phyloP scores from a whole-genome alignment of 2,888 invertebrate species.

The Mamestra brassicae region DNA sequence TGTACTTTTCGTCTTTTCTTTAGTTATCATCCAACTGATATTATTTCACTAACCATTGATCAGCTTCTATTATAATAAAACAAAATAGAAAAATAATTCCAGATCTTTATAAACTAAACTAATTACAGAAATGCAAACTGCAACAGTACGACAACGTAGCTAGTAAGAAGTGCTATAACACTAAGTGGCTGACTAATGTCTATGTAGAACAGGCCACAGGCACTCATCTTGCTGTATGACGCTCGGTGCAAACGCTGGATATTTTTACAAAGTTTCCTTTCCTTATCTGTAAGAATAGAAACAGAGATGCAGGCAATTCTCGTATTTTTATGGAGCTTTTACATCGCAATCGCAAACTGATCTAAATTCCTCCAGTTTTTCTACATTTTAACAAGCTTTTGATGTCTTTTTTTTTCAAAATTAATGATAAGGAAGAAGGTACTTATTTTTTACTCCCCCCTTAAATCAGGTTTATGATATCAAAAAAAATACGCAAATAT shows the following conservation, averaged over 20 bases:
- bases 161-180: constrained; percentile 39
- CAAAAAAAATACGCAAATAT: too few relatives aligned
- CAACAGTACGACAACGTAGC: constrained; percentile 54
- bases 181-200: constrained; percentile 49
- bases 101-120: background rate
- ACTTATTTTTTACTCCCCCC: too few relatives aligned
- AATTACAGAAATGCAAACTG: constrained; percentile 42
- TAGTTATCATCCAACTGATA: background rate
- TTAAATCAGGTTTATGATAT: too few relatives aligned
- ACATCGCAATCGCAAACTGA: too few relatives aligned
- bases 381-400: too few relatives aligned
- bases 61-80: background rate
- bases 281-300: constrained; percentile 10
- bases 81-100: background rate
- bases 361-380: too few relatives aligned
- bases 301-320: too few relatives aligned
- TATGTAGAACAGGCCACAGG: constrained; percentile 52
- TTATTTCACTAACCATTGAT: background rate
- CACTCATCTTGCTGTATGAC: constrained; percentile 32
- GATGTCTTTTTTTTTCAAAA: too few relatives aligned
- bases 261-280: constrained; percentile 31
- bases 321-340: too few relatives aligned
- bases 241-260: constrained; percentile 41
- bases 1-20: too few relatives aligned
- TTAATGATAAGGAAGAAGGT: too few relatives aligned